Base-by-base conservation (phyloP, 2,888 invertebrate genomes). In the Teleiodes luculella region DNA sequence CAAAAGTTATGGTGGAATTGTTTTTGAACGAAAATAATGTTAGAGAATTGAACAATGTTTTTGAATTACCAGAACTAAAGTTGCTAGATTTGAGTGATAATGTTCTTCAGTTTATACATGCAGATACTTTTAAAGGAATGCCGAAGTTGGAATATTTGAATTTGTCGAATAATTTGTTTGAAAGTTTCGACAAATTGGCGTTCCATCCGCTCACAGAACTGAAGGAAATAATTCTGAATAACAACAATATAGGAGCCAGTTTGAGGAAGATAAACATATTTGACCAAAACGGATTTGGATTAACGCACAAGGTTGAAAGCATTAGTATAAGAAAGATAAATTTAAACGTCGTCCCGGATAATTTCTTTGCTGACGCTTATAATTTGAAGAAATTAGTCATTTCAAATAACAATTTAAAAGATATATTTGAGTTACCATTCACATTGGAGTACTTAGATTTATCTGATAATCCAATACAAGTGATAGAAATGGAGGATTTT, bases 401-500 rank as follows among this genome's bases (percentile, higher is more conserved):
- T 50, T 79, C 91, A 0, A 86, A 90, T 52, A 94, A 94, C 66
- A 86, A 88, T 11, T 74, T 94, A 1, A 74, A 67, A 0, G 76
- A 78, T 3, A 73, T 93, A 7, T 93, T 93, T 20, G 78, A 85
- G 31, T 66, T 93, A 52, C 93, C 93, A 0, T 84, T 80, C 24
- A 89, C 89, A 0, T 63, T 94, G 5, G 84, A 91, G 65, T 88
- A 90, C 57, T 76, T 94, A 14, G 93, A 94, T 72, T 63, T 94
- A 11, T 94, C 93, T 0, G 91, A 91, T 43, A 93, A 92, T 51
- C 86, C 91, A 7, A 86, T 94, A 2, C 63, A 68, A 0, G 78
- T 79, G 14, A 72, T 93, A 24, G 78, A 84, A 1, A 77, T 80
- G 0, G 89, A 86, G 60, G 86, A 91, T 63, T 87, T 92, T 46